Evolutionary conservation across 2,888 invertebrate genomes (phyloP), one percentile per base, ranked within the genome.

Genomic region (Phyllotreta cruciferae): DNA sequence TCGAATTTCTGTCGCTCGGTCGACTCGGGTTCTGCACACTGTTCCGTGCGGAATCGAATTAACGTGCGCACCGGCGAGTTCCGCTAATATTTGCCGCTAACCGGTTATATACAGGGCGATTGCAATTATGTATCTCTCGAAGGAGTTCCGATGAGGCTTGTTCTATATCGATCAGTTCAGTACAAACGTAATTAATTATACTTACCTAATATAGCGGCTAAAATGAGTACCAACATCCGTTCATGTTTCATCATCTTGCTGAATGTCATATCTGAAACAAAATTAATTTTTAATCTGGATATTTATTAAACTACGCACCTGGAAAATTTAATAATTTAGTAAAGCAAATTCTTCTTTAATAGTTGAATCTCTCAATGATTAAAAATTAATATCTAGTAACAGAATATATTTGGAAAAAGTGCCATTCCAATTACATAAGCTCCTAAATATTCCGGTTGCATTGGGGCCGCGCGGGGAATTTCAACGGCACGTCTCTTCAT

Each of bases 161-260:
- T 24, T 24, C 2, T 24, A 4, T 24, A 24, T 24, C 24, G 24
- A 42, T 10, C 13, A 8, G 10, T 42, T 42, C 6, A 8, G 42
- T 11, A 11, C 5, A 1, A 9, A 6, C 42, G 8, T 42, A 24
- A 24, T 24, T 24, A 24, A 24, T 24, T 4, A 11, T 34, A 52
- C 60, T 60, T 50, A 60, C 60, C 60, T 1, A 60, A 35, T 38
- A 50, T 45, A 52, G 45, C 36, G 24, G 60, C 52, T 3, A 63
- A 13, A 10, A 60, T n/a, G 10, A 63, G 35, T 34, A 56, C 35
- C n/a, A 37, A 52, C 9, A 60, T 13, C 1, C 44, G 34, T 63
- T 60, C 60, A 56, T 63, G 60, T 38, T 53, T 63, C 52, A 50
- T 39, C 63, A 63, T 63, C 45, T 39, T 63, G 50, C 42, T 42